Base-by-base conservation (phyloP, 2,888 invertebrate genomes). In the Tillus elongatus region DNA sequence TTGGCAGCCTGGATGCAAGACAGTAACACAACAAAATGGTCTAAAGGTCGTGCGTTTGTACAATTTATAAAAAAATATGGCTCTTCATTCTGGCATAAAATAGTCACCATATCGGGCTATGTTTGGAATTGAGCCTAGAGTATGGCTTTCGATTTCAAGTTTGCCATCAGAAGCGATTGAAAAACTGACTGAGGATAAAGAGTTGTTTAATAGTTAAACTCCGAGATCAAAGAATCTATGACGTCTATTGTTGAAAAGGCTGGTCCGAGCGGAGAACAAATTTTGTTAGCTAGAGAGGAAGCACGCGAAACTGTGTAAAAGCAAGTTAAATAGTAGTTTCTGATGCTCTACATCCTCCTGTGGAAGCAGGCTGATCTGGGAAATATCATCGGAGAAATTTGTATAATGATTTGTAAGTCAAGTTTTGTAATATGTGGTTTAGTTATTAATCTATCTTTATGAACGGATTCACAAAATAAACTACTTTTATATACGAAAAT, bases 61-160 rank as follows among this genome's bases (percentile, higher is more conserved):
- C 63, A 64, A 44, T 50, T 61, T 36, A 58, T 54, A 57, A 64
- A 66, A 53, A 66, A 66, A 19, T 42, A 44, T 46, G 45, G 55
- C 56, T 11, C 44, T 49, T 44, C 60, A 63, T 45, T 16, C 47
- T 30, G 61, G 55, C 27, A 63, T 64, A 32, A 54, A 51, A 3
- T 3, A 30, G 13, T 30, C 30, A 3, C 30, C 13, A 14, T 19
- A 19, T 19, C 24, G n/a, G n/a, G 24, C 24, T 8, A 19, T 19
- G 24, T 19, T 19, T 19, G 24, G 24, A 19, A 19, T n/a, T 6
- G 24, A 19, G n/a, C 24, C 24, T 19, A 19, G n/a, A 19, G 24
- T 19, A n/a, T 6, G 24, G n/a, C 24, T 19, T 8, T 8, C 24
- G n/a, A 19, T n/a, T 8, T 19, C n/a, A 8, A 19, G n/a, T 19